A percentile compares a stretch with the other conserved stretches of the same genome.
phyloP scores from a whole-genome alignment of 2,888 invertebrate genomes.

The Uloborus plumipes region DNA sequence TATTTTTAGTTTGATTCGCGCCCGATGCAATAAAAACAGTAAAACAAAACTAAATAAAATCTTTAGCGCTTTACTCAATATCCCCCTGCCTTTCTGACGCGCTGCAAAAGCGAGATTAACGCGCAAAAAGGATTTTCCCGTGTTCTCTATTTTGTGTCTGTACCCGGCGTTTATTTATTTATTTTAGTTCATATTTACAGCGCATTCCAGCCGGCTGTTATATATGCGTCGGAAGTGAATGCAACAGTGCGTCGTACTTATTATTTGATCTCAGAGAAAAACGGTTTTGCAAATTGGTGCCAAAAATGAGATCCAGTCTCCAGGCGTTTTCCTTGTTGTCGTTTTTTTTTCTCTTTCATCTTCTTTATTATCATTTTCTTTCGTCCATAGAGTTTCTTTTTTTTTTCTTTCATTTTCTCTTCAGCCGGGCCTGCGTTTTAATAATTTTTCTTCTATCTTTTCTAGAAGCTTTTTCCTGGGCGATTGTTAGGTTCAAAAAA shows the following conservation, averaged over 20 bases:
- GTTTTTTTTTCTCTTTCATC: conserved; percentile 10
- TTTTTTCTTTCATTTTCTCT: conserved; percentile 3
- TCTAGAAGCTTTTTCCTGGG: conserved; percentile 1
- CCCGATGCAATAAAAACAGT: conserved; percentile 21
- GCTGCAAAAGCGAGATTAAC: conserved; percentile 41
- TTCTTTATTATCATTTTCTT: conserved; percentile 6
- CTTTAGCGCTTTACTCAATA: background rate
- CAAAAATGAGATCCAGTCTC: conserved; percentile 22
- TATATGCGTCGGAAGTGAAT: conserved; percentile 6
- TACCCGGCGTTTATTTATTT: conserved; percentile 57
- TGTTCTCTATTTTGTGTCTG: conserved; percentile 25
- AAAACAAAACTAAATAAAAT: conserved; percentile 18
- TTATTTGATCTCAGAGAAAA: conserved; percentile 53
- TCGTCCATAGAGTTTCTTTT: conserved; percentile 6
- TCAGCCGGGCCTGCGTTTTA: conserved; percentile 39
- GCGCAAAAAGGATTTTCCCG: conserved; percentile 38
- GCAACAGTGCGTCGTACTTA: conserved; percentile 41
- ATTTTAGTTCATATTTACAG: conserved; percentile 22
- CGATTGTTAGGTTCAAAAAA: conserved; percentile 48
- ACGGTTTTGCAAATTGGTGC: conserved; percentile 24
- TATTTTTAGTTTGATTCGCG: conserved; percentile 1
- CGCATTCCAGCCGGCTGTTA: conserved; percentile 12
- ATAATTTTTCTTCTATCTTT: conserved; percentile 31
- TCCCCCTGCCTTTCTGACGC: background rate
- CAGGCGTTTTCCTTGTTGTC: conserved; percentile 11